phyloP scores from a whole-genome alignment of 53 echinoderm and acorn worm genomes.

The Holothuria scabra region DNA sequence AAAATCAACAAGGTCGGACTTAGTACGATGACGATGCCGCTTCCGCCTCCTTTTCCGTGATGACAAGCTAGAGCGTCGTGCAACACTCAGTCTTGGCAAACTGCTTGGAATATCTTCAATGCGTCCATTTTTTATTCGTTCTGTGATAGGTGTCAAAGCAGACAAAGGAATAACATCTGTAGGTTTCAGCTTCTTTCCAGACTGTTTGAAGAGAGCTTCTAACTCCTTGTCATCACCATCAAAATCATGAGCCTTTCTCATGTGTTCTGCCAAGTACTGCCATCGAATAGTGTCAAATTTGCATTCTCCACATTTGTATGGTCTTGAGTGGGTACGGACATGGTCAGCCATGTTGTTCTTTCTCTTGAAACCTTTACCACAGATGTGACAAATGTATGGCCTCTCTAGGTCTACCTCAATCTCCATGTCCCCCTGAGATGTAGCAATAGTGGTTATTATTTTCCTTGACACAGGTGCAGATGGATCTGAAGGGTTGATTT shows the following conservation, averaged over 20 bases:
- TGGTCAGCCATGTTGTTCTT: slow-evolving; percentile 94
- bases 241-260: slow-evolving; percentile 88
- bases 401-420: slow-evolving; percentile 69
- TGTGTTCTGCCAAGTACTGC: slow-evolving; percentile 96
- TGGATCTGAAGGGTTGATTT: not conserved
- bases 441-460: slow-evolving; percentile 12
- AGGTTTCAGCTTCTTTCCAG: slow-evolving; percentile 91
- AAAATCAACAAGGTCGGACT: slow-evolving; percentile 87
- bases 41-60: not conserved
- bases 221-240: slow-evolving; percentile 89
- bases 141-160: slow-evolving; percentile 73
- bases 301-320: slow-evolving; percentile 97
- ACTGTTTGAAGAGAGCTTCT: slow-evolving; percentile 89
- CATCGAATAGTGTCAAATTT: slow-evolving; percentile 93
- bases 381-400: slow-evolving; percentile 94
- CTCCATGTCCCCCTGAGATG: slow-evolving; percentile 39
- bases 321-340: slow-evolving; percentile 91
- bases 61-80: not conserved
- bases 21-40: not conserved
- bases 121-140: slow-evolving; percentile 36
- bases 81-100: slow-evolving; percentile 3
- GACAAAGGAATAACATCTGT: slow-evolving; percentile 89
- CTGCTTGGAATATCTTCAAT: not conserved
- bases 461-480: slow-evolving; percentile 10
- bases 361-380: slow-evolving; percentile 96